phyloP scores from a whole-genome alignment of 37 sponge, comb jelly and placozoan species.

The Geodia barretti region DNA sequence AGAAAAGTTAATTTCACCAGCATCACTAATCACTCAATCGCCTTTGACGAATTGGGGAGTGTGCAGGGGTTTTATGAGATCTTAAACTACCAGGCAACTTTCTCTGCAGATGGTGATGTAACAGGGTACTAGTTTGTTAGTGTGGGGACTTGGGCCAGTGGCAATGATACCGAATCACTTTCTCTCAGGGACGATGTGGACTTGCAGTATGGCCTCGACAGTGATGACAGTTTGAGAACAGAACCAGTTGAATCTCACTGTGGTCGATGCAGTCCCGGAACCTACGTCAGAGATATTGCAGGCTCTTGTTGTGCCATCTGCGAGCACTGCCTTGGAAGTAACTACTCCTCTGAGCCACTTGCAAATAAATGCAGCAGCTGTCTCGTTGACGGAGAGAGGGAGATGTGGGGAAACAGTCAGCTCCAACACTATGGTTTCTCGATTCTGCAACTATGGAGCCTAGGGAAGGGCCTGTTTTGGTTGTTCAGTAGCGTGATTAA shows the following conservation, averaged over 20 bases:
- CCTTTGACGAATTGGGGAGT: conserved; percentile 68
- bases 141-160: conserved; percentile 58
- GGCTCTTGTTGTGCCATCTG: conserved; percentile 75
- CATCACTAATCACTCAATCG: conserved; percentile 37
- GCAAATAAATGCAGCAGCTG: conserved; percentile 49
- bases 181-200: neutral
- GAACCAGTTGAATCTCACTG: conserved; percentile 40
- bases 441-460: no score
- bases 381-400: no score
- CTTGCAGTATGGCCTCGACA: conserved; percentile 57
- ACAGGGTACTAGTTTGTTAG: conserved; percentile 1
- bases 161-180: conserved; percentile 6
- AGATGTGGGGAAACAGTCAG: conserved; percentile 72
- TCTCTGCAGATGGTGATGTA: no score
- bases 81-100: conserved; percentile 60
- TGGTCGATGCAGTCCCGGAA: conserved; percentile 47
- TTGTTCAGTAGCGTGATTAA: no score
- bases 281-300: conserved; percentile 6
- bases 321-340: conserved; percentile 51
- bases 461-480: no score
- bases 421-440: no score
- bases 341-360: conserved; percentile 21
- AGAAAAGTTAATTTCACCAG: conserved; percentile 49
- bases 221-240: neutral
- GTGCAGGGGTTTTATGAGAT: conserved; percentile 66